phyloP scores from a whole-genome alignment of 2,888 invertebrate species.

The Galerucella nymphaeae region DNA sequence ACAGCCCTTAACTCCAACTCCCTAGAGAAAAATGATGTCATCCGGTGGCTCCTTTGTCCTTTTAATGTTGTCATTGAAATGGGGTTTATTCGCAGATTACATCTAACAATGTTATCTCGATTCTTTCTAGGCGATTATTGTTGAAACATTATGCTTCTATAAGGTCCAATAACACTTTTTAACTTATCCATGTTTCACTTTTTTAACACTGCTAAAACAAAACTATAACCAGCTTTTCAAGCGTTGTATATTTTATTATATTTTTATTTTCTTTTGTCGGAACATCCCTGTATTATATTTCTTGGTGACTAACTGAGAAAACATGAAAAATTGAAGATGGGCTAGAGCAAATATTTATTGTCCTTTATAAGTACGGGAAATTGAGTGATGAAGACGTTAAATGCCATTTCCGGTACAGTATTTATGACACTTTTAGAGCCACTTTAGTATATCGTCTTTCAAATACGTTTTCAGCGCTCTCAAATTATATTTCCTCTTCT shows the following conservation, averaged over 20 bases:
- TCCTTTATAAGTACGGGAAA: conserved; percentile 49
- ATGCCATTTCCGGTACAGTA: conserved; percentile 51
- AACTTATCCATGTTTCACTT: conserved; percentile 13
- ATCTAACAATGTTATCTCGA: conserved; percentile 53
- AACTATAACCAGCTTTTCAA: too few relatives aligned
- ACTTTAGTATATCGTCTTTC: conserved; percentile 42
- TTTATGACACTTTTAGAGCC: conserved; percentile 47
- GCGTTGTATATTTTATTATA: too few relatives aligned
- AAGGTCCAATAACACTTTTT: conserved; percentile 48
- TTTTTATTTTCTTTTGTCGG: too few relatives aligned
- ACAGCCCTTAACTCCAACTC: conserved; percentile 37
- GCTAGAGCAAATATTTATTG: conserved; percentile 4
- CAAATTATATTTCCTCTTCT: too few relatives aligned
- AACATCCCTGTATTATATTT: too few relatives aligned
- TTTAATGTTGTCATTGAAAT: conserved; percentile 47
- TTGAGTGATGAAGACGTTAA: conserved; percentile 50
- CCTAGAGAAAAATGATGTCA: conserved; percentile 45
- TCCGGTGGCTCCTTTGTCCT: conserved; percentile 44
- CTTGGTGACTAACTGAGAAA: too few relatives aligned
- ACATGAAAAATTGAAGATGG: too few relatives aligned
- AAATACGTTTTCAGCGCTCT: conserved; percentile 13
- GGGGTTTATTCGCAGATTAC: conserved; percentile 43
- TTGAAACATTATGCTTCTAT: conserved; percentile 52
- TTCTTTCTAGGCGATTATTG: conserved; percentile 51
- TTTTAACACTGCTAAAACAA: not conserved